A percentile compares a stretch with the other conserved stretches of the same genome.
Evolutionary conservation across 2,888 invertebrate genomes (phyloP).

Genomic region (Ormyrus pomaceus): DNA sequence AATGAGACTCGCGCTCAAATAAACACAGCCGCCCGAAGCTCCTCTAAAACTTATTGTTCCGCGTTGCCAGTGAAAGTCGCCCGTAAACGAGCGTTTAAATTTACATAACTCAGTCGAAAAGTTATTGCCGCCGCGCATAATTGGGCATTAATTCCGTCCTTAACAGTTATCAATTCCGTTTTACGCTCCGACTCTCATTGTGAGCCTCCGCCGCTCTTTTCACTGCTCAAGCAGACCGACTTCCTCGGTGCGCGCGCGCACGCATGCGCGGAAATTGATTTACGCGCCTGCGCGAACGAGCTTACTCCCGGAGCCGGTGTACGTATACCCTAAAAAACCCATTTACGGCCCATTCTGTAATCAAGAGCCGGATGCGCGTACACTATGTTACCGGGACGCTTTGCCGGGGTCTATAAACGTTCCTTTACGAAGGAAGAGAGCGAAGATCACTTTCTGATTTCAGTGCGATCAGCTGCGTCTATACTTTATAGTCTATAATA

Average conservation of each 20-base stretch:
- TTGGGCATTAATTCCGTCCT: slow-evolving; percentile 48
- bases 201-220: background rate
- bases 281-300: slow-evolving; percentile 11
- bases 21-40: slow-evolving; percentile 22
- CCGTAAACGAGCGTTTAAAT: slow-evolving; percentile 29
- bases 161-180: slow-evolving; percentile 44
- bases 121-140: slow-evolving; percentile 35
- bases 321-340: background rate
- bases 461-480: too few species aligned
- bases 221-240: background rate
- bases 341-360: slow-evolving; percentile 35
- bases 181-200: slow-evolving; percentile 8
- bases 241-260: background rate
- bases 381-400: too few species aligned
- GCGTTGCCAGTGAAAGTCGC: slow-evolving; percentile 44
- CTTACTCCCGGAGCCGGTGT: background rate
- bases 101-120: slow-evolving; percentile 51
- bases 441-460: too few species aligned
- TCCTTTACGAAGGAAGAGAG: too few species aligned
- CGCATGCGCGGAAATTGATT: slow-evolving; percentile 35
- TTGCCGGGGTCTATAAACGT: too few species aligned
- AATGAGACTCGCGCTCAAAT: background rate
- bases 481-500: too few species aligned
- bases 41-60: slow-evolving; percentile 36
- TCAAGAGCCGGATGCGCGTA: background rate